Percentiles rank a stretch among this genome's conserved stretches.
These are phyloP conservation scores for Tribolium madens DNA, from an alignment of 1,140 invertebrate genomes.

Conservation along the genomic window DNA sequence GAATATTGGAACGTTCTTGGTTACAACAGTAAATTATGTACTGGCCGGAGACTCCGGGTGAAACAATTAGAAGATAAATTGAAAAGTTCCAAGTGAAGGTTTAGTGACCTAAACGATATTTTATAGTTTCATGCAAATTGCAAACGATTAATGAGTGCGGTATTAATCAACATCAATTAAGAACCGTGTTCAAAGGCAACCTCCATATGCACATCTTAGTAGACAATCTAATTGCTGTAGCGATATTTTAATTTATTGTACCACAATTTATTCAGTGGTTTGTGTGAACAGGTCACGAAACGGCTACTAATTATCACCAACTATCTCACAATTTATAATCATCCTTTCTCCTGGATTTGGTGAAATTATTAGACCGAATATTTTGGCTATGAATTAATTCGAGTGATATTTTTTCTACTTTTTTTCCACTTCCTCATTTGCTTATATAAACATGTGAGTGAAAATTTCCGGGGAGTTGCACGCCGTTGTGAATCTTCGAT, in stretches of 20 bases:
- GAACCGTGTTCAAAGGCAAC: slow-evolving; percentile 9
- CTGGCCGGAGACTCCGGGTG: background rate
- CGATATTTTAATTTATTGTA: slow-evolving; percentile 21
- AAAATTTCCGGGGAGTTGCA: background rate
- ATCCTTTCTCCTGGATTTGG: background rate
- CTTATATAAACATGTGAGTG: slow-evolving; percentile 17
- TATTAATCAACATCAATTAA: slow-evolving; percentile 38
- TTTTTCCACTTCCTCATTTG: slow-evolving; percentile 4
- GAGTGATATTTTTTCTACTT: background rate
- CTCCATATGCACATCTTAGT: slow-evolving; percentile 13
- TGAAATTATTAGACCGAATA: slow-evolving; percentile 8
- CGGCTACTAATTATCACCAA: background rate
- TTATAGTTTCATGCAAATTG: slow-evolving; percentile 4
- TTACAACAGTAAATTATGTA: background rate
- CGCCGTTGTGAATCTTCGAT: background rate
- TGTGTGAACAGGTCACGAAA: background rate
- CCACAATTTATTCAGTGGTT: too few species aligned
- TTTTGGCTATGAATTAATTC: background rate
- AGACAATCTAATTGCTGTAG: background rate
- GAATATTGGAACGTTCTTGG: background rate
- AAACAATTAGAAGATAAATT: background rate
- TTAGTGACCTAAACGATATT: slow-evolving; percentile 4
- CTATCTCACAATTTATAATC: too few species aligned
- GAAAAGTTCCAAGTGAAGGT: background rate
- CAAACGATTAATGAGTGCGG: slow-evolving; percentile 7